Base-by-base conservation (phyloP, 2,888 invertebrate genomes). In the Pterostichus madidus region DNA sequence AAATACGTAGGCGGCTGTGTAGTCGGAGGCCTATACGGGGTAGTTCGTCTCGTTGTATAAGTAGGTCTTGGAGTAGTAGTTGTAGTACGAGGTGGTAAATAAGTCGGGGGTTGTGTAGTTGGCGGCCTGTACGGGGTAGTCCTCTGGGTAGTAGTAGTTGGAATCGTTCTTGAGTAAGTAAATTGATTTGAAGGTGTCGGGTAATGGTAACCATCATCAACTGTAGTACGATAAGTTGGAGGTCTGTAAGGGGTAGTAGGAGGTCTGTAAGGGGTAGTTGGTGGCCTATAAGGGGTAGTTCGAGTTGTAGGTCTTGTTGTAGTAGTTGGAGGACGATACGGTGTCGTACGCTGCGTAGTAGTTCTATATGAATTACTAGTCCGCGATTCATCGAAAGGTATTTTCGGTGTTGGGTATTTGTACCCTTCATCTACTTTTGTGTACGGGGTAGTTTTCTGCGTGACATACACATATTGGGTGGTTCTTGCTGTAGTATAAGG, bases 261-360 rank as follows among this genome's bases (percentile, higher is more conserved):
- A 35, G 81, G 81, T 31, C 73, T 56, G 15, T 82, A 82, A 10
- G 81, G 13, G n/a, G 82, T 82, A 46, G 82, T 82, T 10, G 75
- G 49, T 44, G 75, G 75, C 10, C 39, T n/a, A 44, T 73, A 52
- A 0, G 46, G 49, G 7, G 31, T 46, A 52, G 75, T 49, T 31
- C 31, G 53, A 52, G 80, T 80, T 49, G 49, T 13, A 10, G 73
- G 73, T 46, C 31, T 13, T 32, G 7, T 8, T 49, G 80, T 80
- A 17, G 35, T 77, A 24, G 52, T 49, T 52, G 75, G 6, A 31
- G 75, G 39, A 5, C 24, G 24, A 35, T 64, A 59, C 8, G 32
- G 35, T n/a, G 64, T 35, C 8, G 35, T 64, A 35, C 13, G 10
- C 13, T 24, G 11, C 4, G 46, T 11, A 1, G 46, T 46, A 35